These are phyloP conservation scores for Drosophila hydei DNA, from an alignment of 1,140 invertebrate species.

Conservation along the genomic window DNA sequence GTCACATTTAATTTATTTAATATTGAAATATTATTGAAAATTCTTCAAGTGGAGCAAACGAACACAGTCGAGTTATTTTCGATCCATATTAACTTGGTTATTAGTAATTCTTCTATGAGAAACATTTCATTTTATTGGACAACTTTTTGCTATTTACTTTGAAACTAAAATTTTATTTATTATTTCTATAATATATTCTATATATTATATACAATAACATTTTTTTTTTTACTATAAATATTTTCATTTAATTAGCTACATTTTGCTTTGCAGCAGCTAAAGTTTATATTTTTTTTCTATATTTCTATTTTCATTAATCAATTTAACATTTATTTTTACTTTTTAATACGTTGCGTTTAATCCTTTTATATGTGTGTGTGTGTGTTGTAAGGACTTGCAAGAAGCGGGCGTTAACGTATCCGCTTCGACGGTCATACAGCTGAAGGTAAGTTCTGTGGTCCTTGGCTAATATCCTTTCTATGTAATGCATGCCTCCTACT, in stretches of 20 bases:
- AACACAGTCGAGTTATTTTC: not conserved
- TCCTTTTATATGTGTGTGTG: conserved; percentile 38
- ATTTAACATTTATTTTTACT: conserved; percentile 52
- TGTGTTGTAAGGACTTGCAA: conserved; percentile 90
- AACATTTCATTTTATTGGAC: too few relatives aligned
- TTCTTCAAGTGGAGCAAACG: not conserved
- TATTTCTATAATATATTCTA: not conserved
- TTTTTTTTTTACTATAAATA: not conserved
- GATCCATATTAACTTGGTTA: not conserved
- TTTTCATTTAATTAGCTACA: conserved; percentile 5
- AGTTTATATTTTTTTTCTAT: conserved; percentile 26
- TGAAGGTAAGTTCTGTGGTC: conserved; percentile 90
- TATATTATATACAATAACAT: not conserved
- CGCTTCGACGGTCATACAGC: conserved; percentile 93
- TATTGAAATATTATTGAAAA: not conserved
- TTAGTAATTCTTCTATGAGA: too few relatives aligned
- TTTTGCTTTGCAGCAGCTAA: conserved; percentile 63
- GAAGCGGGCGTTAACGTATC: conserved; percentile 94
- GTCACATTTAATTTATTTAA: too few relatives aligned
- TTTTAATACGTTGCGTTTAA: conserved; percentile 42
- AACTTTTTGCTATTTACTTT: not conserved
- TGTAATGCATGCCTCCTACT: conserved; percentile 23
- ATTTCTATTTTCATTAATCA: conserved; percentile 47
- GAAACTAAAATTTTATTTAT: not conserved
- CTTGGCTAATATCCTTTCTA: conserved; percentile 16